Conservation (phyloP, 2,888 invertebrate genomes). For the Diplazon laetatorius region DNA sequence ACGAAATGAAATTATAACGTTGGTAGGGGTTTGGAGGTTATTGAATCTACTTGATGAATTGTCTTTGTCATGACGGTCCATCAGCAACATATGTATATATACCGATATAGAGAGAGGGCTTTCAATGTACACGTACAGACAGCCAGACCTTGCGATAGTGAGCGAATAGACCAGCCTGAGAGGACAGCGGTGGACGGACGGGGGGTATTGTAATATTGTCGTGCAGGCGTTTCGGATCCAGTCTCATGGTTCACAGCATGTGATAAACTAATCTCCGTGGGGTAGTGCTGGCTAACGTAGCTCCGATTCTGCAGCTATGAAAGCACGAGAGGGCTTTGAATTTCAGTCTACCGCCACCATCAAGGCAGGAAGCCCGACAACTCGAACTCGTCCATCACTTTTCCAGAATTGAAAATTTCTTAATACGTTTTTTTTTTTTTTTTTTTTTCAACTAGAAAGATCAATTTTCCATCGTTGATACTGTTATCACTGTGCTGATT, state of each 20-base stretch:
- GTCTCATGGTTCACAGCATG: constrained; percentile 66
- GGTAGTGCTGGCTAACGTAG: constrained; percentile 16
- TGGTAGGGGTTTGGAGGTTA: background rate
- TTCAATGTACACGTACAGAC: constrained; percentile 19
- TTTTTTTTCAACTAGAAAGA: too few species aligned
- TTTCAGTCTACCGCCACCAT: background rate
- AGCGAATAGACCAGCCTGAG: constrained; percentile 16
- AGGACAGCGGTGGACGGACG: constrained; percentile 18
- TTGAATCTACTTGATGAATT: background rate
- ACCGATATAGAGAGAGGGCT: too few species aligned
- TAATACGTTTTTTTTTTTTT: too few species aligned
- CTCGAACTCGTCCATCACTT: too few species aligned
- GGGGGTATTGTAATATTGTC: constrained; percentile 60
- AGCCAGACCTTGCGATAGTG: background rate
- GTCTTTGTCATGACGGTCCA: background rate
- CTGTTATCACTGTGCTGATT: constrained; percentile 4
- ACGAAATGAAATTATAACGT: background rate
- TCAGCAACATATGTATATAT: too few species aligned
- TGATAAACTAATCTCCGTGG: constrained; percentile 71
- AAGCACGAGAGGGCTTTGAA: constrained; percentile 29
- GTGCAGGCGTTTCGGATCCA: constrained; percentile 63
- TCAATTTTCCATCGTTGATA: background rate
- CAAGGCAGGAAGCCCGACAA: too few species aligned
- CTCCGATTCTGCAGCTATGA: constrained; percentile 18
- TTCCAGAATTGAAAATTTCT: too few species aligned